Evolutionary conservation across 2,797 vertebrate species (phyloP).

Genomic region (Anguilla pacifica): DNA sequence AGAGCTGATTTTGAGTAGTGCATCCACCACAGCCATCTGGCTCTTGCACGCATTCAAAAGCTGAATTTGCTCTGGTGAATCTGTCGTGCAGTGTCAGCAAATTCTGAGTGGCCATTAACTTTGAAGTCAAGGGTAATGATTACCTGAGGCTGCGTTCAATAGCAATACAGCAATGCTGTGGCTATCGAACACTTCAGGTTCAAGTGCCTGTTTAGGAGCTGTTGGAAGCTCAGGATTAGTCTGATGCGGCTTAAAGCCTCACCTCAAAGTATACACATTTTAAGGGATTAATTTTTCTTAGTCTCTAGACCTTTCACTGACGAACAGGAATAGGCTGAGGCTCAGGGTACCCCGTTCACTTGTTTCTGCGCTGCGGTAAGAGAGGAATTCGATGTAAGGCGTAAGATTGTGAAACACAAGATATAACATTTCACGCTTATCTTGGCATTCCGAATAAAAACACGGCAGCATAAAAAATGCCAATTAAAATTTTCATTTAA

Average conservation of each 20-base stretch:
- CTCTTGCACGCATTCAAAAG: not conserved
- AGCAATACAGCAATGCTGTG: not conserved
- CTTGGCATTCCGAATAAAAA: not conserved
- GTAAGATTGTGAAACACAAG: not conserved
- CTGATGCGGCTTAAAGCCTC: not conserved
- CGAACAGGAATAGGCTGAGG: not conserved
- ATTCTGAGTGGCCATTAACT: not conserved
- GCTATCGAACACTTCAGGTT: not conserved
- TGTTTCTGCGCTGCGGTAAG: not conserved
- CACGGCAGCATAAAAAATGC: not conserved
- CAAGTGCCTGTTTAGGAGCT: not conserved
- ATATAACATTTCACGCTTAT: not conserved
- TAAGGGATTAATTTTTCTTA: not conserved
- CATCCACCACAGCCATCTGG: not conserved
- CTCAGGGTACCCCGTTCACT: not conserved
- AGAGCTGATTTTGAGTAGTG: not conserved
- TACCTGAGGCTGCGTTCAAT: not conserved
- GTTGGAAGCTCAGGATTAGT: not conserved
- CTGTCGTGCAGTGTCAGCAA: not conserved
- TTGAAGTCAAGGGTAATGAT: not conserved
- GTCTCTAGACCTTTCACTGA: not conserved
- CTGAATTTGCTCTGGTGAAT: not conserved
- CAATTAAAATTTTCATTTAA: not conserved
- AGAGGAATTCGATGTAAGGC: not conserved
- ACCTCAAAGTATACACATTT: not conserved